Conservation (phyloP, 2,797 vertebrate genomes). For the Tinamus major region DNA sequence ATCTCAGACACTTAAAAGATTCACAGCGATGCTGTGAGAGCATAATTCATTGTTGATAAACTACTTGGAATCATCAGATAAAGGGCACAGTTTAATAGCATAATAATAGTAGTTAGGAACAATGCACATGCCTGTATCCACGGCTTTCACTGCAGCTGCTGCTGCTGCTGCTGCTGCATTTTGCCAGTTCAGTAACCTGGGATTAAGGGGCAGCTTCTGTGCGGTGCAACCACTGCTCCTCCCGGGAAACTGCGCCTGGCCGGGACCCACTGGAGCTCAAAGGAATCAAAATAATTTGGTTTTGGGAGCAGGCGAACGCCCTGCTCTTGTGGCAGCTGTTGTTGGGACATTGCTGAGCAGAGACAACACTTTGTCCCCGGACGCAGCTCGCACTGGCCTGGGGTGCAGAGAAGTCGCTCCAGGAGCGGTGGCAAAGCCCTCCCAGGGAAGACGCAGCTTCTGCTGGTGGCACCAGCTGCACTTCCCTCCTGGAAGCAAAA, state of each 20-base stretch:
- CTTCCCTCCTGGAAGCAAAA: neutral
- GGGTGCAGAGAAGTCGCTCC: no score
- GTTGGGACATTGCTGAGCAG: neutral
- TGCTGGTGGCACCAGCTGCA: neutral
- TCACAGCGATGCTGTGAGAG: neutral
- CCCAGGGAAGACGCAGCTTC: fast-evolving
- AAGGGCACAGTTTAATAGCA: neutral
- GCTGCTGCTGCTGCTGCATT: neutral
- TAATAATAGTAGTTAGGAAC: neutral
- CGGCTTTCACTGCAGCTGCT: neutral
- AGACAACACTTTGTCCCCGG: neutral
- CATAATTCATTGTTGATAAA: neutral
- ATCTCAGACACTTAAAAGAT: conserved; percentile 1
- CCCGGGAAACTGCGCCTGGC: neutral
- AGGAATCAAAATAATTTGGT: neutral
- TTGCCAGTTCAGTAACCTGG: neutral
- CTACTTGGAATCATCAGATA: neutral
- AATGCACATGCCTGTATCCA: neutral
- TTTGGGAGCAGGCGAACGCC: neutral
- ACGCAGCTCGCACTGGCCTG: no score
- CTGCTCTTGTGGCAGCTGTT: neutral
- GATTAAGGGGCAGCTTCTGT: neutral
- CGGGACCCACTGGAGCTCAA: neutral
- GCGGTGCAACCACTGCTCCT: neutral
- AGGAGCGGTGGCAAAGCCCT: neutral